phyloP scores from a whole-genome alignment of 2,113 vertebrate species.

The Oenanthe oenanthe region DNA sequence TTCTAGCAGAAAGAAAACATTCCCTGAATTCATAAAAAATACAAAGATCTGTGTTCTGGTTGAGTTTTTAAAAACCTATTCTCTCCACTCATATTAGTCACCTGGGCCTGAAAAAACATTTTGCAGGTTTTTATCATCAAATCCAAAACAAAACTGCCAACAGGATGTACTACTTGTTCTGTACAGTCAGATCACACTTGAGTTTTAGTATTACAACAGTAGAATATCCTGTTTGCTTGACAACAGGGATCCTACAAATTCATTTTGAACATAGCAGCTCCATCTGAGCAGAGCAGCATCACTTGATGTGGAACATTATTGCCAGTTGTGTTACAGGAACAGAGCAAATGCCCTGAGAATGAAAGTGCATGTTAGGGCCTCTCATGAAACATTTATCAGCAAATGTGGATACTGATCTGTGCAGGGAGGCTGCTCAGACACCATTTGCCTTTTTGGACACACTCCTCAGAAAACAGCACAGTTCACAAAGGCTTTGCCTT shows the following conservation, averaged over 20 bases:
- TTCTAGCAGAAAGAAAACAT: not conserved
- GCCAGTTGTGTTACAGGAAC: not conserved
- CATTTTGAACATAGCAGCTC: not conserved
- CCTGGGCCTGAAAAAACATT: not conserved
- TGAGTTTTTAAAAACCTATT: not conserved
- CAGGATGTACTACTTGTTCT: not conserved
- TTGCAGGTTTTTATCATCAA: not conserved
- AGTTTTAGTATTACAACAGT: not conserved
- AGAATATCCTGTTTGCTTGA: not conserved
- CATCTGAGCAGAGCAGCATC: not conserved
- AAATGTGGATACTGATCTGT: accelerated
- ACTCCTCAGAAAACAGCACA: not conserved
- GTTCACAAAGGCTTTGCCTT: not conserved
- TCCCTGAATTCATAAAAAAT: not conserved
- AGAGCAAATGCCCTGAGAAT: not conserved
- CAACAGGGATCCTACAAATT: not conserved
- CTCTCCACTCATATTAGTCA: not conserved
- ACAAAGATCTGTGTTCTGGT: not conserved
- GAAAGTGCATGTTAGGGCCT: not conserved
- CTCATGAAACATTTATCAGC: not conserved
- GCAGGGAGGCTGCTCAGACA: not conserved
- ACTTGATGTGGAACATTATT: not conserved
- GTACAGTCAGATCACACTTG: not conserved
- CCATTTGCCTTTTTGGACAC: not conserved
- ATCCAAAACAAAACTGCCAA: not conserved